phyloP scores from a whole-genome alignment of 2,113 vertebrate species.

The Cinclus mexicanus region DNA sequence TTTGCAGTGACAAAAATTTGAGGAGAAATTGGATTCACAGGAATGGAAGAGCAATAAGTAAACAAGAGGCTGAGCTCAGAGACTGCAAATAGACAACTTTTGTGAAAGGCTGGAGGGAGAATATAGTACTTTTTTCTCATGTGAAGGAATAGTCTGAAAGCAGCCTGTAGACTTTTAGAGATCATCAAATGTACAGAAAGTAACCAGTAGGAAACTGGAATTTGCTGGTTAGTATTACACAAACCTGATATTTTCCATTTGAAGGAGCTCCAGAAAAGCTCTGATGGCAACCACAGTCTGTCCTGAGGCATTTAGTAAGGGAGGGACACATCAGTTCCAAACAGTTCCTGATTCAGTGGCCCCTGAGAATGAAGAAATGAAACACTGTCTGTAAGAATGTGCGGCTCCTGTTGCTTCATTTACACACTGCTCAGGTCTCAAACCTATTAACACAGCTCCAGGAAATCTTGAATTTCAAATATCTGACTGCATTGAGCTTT shows the following conservation, averaged over 20 bases:
- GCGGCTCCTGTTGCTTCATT: neutral
- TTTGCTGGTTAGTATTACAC: neutral
- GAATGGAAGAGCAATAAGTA: neutral
- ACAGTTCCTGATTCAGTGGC: neutral
- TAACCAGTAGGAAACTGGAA: neutral
- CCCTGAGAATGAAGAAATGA: neutral
- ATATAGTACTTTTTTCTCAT: neutral
- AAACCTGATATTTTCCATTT: neutral
- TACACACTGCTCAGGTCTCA: conserved; percentile 1
- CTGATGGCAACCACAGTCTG: neutral
- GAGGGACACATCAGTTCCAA: neutral
- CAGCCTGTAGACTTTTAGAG: neutral
- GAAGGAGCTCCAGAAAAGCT: neutral
- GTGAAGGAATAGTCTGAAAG: neutral
- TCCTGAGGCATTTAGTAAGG: neutral
- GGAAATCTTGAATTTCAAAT: conserved; percentile 48
- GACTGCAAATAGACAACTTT: neutral
- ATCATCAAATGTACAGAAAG: neutral
- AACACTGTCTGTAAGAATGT: neutral
- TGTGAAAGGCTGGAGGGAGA: neutral
- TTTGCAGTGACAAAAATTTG: neutral
- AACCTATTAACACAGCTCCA: conserved; percentile 32
- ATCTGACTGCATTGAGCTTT: conserved; percentile 19
- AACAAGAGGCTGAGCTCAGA: neutral
- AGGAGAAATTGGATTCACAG: neutral